Conservation (phyloP, 2,888 invertebrate genomes). For the Dolomedes plantarius region DNA sequence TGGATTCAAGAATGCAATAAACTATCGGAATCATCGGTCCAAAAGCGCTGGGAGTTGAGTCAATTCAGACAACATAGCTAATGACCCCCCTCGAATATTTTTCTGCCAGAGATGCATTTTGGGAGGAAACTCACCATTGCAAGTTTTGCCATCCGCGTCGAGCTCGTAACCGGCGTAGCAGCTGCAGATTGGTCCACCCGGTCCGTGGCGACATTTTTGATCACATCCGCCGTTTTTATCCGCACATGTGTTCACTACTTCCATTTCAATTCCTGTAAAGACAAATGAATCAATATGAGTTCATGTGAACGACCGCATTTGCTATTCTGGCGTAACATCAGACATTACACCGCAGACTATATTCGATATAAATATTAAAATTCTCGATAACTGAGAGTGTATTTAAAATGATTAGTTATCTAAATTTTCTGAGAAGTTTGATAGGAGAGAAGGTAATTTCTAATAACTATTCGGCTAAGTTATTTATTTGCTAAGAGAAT, state of each 20-base stretch:
- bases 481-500: too few relatives aligned
- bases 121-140: conserved; percentile 74
- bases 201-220: conserved; percentile 78
- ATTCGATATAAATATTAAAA: too few relatives aligned
- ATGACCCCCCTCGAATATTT: neutral
- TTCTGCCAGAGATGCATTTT: neutral
- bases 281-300: too few relatives aligned
- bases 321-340: too few relatives aligned
- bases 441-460: too few relatives aligned
- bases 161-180: conserved; percentile 76
- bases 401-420: too few relatives aligned
- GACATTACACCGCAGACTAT: too few relatives aligned
- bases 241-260: conserved; percentile 78
- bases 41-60: neutral
- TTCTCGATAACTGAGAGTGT: too few relatives aligned
- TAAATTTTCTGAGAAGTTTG: too few relatives aligned
- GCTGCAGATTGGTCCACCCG: conserved; percentile 74
- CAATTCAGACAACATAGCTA: neutral
- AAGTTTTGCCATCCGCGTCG: conserved; percentile 75
- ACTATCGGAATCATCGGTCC: neutral
- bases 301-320: too few relatives aligned
- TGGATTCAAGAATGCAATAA: neutral
- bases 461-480: too few relatives aligned
- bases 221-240: conserved; percentile 79
- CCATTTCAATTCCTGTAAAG: conserved; percentile 76